Base-by-base conservation (phyloP, 2,888 invertebrate genomes). In the Drosophila percnosoma region DNA sequence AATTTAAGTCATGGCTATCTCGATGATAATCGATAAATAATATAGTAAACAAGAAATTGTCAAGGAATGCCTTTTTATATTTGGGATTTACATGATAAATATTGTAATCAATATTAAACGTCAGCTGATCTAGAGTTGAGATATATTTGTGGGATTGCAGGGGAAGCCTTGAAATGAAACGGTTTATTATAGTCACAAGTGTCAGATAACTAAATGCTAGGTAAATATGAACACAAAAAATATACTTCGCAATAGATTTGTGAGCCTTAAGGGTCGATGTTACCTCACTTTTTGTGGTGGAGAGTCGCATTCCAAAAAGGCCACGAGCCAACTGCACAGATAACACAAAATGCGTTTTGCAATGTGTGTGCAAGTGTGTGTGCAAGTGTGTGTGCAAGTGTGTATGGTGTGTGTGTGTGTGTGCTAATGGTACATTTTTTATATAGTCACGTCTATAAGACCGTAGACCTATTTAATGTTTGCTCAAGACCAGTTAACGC, bases 321-420 rank as follows among this genome's bases (percentile, higher is more conserved):
- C 45, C 45, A 45, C 15, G 45, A 15, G 45, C 15, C 45, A 15
- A 8, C 45, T 45, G 45, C 38, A 15, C 40, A 72, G 85, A 85
- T 85, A 85, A 86, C 69, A 74, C 48, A 62, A 83, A 78, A 87
- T 89, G 83, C 83, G 87, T 87, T 89, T 89, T 87, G 87, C 87
- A 89, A 84, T 77, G 34, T 27, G n/a, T 54, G 21, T 34, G 27
- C 31, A 27, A 11, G 33, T 60, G 29, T 36, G 42, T 45, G 24
- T 24, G 24, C 24, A 24, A 24, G 8, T 40, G 4, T 75, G 42
- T 11, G 4, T 21, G 29, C n/a, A n/a, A n/a, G n/a, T n/a, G n/a
- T 52, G 61, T 24, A 24, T 40, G 38, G 18, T 40, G 18, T 75
- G 42, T 13, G n/a, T n/a, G 29, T 52, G 61, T 52, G 40, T 59